Base-by-base conservation (phyloP, 2,113 vertebrate genomes). In the Onychostoma macrolepis region DNA sequence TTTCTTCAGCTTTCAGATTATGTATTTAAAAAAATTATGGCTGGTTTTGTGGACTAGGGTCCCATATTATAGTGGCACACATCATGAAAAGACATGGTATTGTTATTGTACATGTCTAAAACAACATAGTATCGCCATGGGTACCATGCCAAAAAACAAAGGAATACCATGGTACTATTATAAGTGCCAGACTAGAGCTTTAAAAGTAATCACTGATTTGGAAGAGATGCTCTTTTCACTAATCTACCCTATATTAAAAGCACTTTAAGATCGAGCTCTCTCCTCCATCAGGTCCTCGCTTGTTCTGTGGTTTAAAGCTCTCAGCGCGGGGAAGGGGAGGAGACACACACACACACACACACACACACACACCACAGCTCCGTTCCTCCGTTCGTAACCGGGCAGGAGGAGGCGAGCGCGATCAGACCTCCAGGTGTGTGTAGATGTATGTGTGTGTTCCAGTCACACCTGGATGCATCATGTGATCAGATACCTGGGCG, bases 401-500 rank as follows among this genome's bases (percentile, higher is more conserved):
- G 69, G 86, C 28, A 48, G 17, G 56, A 83, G 81, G 79, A 87
- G 81, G 84, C 81, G 89, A 88, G 86, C 88, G 91, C 89, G 90
- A 90, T 87, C 89, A 83, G 91, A 91, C 93, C 94, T 93, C 93
- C 94, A 94, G 94, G 94, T 28, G 77, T 78, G 36, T 78, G 17
- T 56, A 43, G 61, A 13, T 71, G 45, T 36, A 88, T 80, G 67
- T 38, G 87, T 21, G 41, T 79, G 45, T 38, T 50, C 80, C 80
- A 88, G 75, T 76, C 90, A 89, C 94, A 96, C 95, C 95, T 96
- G 95, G 93, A 91, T 85, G 82, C 45, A 93, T 91, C 95, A 96
- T 93, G 94, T 96, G 95, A 95, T 92, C 93, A 86, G 84, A 77
- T 92, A 96, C 94, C 94, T 96, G 95, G 95, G 95, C 94, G 95